Conservation (phyloP, 2,113 vertebrate species). For the Tupaia chinensis region DNA sequence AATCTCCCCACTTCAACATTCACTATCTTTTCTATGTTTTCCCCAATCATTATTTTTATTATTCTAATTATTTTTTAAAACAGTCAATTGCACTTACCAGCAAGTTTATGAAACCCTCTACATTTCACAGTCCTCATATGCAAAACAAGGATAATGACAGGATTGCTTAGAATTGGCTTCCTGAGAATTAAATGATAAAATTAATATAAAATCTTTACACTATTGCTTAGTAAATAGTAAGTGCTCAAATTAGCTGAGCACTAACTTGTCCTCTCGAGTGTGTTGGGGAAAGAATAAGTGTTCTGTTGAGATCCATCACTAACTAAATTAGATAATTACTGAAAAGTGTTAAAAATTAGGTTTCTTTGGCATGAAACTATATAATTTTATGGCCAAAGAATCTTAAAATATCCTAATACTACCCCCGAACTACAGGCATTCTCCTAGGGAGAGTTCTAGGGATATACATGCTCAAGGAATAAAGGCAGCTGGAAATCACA, state of each 20-base stretch:
- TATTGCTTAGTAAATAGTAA: slow-evolving; percentile 23
- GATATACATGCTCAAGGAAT: not conserved
- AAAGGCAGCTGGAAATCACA: slow-evolving; percentile 26
- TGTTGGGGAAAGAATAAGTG: not conserved
- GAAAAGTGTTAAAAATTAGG: slow-evolving; percentile 19
- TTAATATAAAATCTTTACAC: not conserved
- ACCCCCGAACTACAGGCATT: not conserved
- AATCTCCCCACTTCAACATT: no score
- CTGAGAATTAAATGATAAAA: slow-evolving; percentile 8
- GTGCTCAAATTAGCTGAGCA: slow-evolving; percentile 37
- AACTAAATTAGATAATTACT: not conserved
- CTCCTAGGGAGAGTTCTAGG: not conserved
- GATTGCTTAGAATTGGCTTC: slow-evolving; percentile 19
- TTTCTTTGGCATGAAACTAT: not conserved
- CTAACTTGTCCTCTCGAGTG: not conserved
- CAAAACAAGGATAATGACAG: not conserved
- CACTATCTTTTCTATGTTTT: no score
- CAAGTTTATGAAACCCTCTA: not conserved
- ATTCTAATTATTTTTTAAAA: no score
- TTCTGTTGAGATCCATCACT: not conserved
- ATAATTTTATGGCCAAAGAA: not conserved
- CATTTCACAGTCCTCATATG: not conserved
- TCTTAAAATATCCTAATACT: slow-evolving; percentile 23
- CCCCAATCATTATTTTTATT: no score
- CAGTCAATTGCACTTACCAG: not conserved